Evolutionary conservation across 92 coral and sea anemone genomes (phyloP), one percentile per base, ranked within the genome.

Genomic region (Epizoanthus stellaris): DNA sequence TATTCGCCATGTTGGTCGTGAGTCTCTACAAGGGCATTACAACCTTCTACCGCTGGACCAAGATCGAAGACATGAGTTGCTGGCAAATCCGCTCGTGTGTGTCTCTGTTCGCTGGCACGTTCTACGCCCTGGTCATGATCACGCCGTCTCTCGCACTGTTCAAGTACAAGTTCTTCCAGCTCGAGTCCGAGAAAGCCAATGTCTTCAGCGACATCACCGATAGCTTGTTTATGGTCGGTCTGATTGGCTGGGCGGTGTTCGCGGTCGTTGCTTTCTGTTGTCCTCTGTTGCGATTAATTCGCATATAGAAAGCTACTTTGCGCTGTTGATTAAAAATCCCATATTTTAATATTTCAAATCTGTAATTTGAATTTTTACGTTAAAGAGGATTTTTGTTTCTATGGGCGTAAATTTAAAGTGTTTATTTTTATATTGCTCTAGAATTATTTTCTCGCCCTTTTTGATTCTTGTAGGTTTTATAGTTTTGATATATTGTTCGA

Each of bases 31-130:
- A 93, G 68, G 97, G 97, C 6, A 75, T 89, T 19, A 87, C 93
- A 0, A 85, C 95, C 3, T 93, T 93, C 80, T 93, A 89, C 70
- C 97, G 97, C 49, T 93, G 97, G 97, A 89, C 87, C 42, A 89
- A 88, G 86, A 85, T 91, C n/a, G 91, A 87, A 62, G 88, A 91
- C 70, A 85, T 87, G 86, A 85, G 89, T 39, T 93, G 97, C 56
- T 93, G 82, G 86, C 95, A 93, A 77, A 75, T 93, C 15, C 93
- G 97, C 56, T 92, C 93, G 8, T 93, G 97, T 42, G 95, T 90
- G 16, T 92, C 97, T 15, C 86, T 93, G 25, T 93, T 93, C 45
- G 97, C 92, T 14, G 97, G 97, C 0, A 87, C 91, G 17, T 86
- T 86, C 58, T 93, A 89, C 80, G 91, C 95, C 13, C 79, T 93